Evolutionary conservation across 1,140 invertebrate species (phyloP).

Genomic region (Anoplophora glabripennis): DNA sequence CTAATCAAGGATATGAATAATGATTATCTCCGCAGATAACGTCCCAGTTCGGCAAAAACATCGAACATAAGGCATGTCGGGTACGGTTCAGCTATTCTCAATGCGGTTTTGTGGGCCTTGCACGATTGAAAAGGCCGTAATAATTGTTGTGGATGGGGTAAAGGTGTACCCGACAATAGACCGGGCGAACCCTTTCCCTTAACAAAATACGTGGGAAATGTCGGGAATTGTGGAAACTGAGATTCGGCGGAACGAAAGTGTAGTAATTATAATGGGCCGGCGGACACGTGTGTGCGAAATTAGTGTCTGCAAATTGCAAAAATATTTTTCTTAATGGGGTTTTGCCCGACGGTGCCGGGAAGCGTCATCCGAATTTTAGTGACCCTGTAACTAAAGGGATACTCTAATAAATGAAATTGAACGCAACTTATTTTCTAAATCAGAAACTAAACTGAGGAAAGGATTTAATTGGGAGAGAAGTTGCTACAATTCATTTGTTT

Average conservation of each 20-base stretch:
- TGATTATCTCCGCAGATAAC: conserved; percentile 5
- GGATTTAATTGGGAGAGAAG: too few relatives aligned
- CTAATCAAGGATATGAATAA: conserved; percentile 6
- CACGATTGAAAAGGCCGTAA: conserved; percentile 6
- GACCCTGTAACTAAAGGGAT: too few relatives aligned
- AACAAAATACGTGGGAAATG: conserved; percentile 6
- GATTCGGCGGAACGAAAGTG: background rate
- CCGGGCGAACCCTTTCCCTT: background rate
- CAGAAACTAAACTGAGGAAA: too few relatives aligned
- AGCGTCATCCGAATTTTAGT: too few relatives aligned
- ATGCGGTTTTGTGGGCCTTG: background rate
- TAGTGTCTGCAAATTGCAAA: background rate
- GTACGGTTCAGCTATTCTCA: conserved; percentile 9
- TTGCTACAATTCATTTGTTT: too few relatives aligned
- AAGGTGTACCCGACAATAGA: conserved; percentile 12
- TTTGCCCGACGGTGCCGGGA: too few relatives aligned
- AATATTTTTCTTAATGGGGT: too few relatives aligned
- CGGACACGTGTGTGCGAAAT: background rate
- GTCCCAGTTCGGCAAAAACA: conserved; percentile 1
- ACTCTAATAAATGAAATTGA: too few relatives aligned
- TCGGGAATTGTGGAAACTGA: background rate
- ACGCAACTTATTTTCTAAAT: too few relatives aligned
- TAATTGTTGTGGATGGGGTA: conserved; percentile 7
- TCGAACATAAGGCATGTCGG: conserved; percentile 7
- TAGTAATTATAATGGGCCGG: background rate